A percentile compares a stretch with the other conserved stretches of the same genome.
These are phyloP conservation scores for Poecilobothrus nobilitatus DNA, from an alignment of 2,888 invertebrate species.

Conservation along the genomic window DNA sequence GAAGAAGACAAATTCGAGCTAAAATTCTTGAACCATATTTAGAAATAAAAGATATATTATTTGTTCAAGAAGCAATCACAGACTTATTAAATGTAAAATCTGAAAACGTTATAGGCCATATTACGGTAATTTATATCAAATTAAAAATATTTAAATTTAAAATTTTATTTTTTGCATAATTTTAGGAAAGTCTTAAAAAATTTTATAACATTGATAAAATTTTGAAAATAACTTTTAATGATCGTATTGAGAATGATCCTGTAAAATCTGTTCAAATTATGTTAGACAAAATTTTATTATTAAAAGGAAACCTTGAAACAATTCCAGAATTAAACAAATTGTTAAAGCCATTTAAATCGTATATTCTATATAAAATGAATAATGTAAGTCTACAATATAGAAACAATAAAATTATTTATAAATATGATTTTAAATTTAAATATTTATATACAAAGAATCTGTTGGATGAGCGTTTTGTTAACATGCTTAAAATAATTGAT, in stretches of 20 bases:
- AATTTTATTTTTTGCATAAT: slow-evolving; percentile 18
- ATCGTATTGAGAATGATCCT: slow-evolving; percentile 33
- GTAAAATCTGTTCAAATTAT: slow-evolving; percentile 58
- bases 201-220: slow-evolving; percentile 73
- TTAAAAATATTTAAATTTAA: no score
- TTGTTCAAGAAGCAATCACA: slow-evolving; percentile 63
- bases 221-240: slow-evolving; percentile 15
- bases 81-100: slow-evolving; percentile 48
- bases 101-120: not conserved
- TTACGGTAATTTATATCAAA: not conserved
- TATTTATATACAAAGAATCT: slow-evolving; percentile 15
- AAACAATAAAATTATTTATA: not conserved
- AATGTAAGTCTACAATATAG: slow-evolving; percentile 25
- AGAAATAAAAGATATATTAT: slow-evolving; percentile 55
- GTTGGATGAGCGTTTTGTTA: slow-evolving; percentile 16
- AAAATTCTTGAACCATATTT: slow-evolving; percentile 73
- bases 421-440: not conserved
- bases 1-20: slow-evolving; percentile 68
- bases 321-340: slow-evolving; percentile 52
- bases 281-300: slow-evolving; percentile 63
- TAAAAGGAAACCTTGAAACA: slow-evolving; percentile 69
- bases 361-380: slow-evolving; percentile 25
- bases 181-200: slow-evolving; percentile 55
- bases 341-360: slow-evolving; percentile 23
- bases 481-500: slow-evolving; percentile 34